These are phyloP conservation scores for Acinonyx jubatus DNA, from an alignment of 2,113 vertebrate genomes.

Conservation along the genomic window DNA sequence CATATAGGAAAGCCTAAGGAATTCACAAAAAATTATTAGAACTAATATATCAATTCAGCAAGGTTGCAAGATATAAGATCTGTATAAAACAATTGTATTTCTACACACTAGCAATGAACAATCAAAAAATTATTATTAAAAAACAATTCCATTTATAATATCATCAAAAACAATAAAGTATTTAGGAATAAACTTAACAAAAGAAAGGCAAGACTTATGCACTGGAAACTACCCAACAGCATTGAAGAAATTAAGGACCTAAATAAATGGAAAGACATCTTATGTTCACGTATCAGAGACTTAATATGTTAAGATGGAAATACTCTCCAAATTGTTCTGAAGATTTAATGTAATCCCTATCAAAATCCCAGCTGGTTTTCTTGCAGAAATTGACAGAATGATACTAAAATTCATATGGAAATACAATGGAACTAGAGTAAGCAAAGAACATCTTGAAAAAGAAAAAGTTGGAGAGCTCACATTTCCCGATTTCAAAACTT, in stretches of 20 bases:
- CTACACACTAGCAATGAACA: constrained; percentile 12
- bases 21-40: not conserved
- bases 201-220: not conserved
- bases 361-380: constrained; percentile 20
- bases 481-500: constrained; percentile 5
- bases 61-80: not conserved
- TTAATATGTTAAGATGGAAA: constrained; percentile 33
- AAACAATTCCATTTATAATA: constrained; percentile 29
- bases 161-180: constrained; percentile 20
- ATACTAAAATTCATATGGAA: constrained; percentile 7
- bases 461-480: not conserved
- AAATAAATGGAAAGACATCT: constrained; percentile 19
- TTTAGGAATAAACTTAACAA: constrained; percentile 20
- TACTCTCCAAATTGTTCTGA: constrained; percentile 7
- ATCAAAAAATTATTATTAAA: constrained; percentile 34
- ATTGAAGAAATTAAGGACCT: not conserved
- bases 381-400: not conserved
- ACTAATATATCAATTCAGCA: not conserved
- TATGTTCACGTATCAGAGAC: constrained; percentile 21
- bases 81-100: constrained; percentile 29
- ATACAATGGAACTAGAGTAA: not conserved
- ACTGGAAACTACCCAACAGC: constrained; percentile 36
- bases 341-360: constrained; percentile 42
- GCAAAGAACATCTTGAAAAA: not conserved
- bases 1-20: not conserved